These are phyloP conservation scores for Sminthurinus aureus DNA, from an alignment of 2,888 invertebrate species.

Conservation along the genomic window DNA sequence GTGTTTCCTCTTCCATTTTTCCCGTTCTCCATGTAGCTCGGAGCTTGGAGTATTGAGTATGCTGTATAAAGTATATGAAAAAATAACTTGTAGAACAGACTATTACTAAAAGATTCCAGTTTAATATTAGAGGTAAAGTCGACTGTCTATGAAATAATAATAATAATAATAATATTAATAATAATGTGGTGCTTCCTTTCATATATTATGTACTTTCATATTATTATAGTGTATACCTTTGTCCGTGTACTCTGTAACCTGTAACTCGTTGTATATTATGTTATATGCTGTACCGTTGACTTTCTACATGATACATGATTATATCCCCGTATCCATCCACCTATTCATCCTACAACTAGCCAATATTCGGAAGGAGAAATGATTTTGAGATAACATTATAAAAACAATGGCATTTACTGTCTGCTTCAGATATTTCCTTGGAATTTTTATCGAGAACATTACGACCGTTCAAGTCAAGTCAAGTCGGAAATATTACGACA, in stretches of 20 bases:
- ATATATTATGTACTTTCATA: too few species aligned
- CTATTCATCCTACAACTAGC: not conserved
- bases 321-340: not conserved
- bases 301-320: not conserved
- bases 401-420: constrained; percentile 37
- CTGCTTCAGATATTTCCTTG: constrained; percentile 23
- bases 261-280: too few species aligned
- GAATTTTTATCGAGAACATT: constrained; percentile 39
- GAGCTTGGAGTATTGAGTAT: too few species aligned
- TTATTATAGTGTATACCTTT: too few species aligned
- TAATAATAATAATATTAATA: too few species aligned
- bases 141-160: too few species aligned
- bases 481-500: constrained; percentile 37
- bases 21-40: not conserved
- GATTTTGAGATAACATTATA: constrained; percentile 25
- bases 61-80: too few species aligned
- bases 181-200: too few species aligned
- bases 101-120: too few species aligned
- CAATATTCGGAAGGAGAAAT: not conserved
- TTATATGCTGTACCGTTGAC: not conserved
- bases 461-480: constrained; percentile 31
- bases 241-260: too few species aligned
- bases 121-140: too few species aligned
- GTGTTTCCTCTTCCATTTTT: not conserved
- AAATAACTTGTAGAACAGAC: too few species aligned